phyloP scores from a whole-genome alignment of 1,140 invertebrate species.

The Drosophila azteca region DNA sequence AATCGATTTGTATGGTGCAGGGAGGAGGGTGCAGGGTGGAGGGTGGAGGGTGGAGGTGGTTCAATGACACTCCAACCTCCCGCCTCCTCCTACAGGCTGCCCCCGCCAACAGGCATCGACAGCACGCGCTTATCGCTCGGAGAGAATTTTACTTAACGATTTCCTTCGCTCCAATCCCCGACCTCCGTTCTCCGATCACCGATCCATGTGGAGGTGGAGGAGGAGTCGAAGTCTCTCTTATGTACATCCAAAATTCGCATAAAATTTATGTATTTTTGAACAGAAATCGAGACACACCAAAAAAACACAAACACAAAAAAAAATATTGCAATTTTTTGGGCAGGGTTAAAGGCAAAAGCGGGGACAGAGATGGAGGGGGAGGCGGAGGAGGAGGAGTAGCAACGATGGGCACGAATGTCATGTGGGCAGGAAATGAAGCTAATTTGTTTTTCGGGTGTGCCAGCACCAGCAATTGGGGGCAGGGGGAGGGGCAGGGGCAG shows the following conservation, averaged over 20 bases:
- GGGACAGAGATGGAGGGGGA: too few relatives aligned
- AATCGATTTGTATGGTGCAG: constrained; percentile 65
- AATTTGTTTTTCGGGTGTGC: constrained; percentile 76
- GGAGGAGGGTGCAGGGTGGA: background rate
- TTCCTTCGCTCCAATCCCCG: constrained; percentile 45
- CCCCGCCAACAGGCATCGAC: constrained; percentile 34
- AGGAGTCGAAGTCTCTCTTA: constrained; percentile 47
- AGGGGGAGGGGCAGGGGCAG: too few relatives aligned
- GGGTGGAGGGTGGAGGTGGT: constrained; percentile 23
- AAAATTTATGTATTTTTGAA: constrained; percentile 55
- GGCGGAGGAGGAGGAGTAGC: too few relatives aligned
- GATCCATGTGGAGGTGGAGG: constrained; percentile 47
- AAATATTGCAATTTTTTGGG: constrained; percentile 50
- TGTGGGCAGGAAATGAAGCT: constrained; percentile 78
- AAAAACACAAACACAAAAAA: constrained; percentile 16
- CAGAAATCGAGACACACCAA: constrained; percentile 4
- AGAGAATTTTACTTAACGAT: constrained; percentile 73
- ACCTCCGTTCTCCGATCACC: background rate
- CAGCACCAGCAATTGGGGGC: constrained; percentile 32
- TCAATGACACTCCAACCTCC: constrained; percentile 46
- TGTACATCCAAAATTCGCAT: constrained; percentile 12
- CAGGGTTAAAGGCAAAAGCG: constrained; percentile 49
- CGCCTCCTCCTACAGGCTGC: too few relatives aligned
- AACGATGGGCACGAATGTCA: constrained; percentile 47
- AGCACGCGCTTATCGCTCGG: constrained; percentile 35